A percentile compares a stretch with the other conserved stretches of the same genome.
These are phyloP conservation scores for Scolopax bukidnonensis DNA, from an alignment of 2,797 vertebrate genomes.

Conservation along the genomic window DNA sequence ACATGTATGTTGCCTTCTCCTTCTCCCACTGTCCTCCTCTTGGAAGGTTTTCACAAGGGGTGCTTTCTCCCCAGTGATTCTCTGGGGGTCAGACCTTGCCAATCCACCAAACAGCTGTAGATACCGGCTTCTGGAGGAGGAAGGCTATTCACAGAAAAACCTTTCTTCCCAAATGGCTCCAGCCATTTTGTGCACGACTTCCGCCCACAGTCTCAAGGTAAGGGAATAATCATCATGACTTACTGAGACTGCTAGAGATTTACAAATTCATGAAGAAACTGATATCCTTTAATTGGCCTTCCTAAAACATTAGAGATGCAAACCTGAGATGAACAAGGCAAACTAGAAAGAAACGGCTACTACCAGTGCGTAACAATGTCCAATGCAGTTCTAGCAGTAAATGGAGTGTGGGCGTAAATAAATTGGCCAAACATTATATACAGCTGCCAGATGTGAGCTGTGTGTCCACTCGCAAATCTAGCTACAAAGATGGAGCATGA, in stretches of 20 bases:
- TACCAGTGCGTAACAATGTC: background rate
- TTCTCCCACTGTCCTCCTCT: background rate
- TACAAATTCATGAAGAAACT: background rate
- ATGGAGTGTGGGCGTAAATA: background rate
- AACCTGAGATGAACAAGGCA: background rate
- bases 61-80: background rate
- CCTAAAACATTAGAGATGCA: background rate
- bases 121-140: background rate
- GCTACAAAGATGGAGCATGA: background rate
- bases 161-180: background rate
- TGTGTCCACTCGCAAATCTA: rapidly evolving
- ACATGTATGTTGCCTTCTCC: background rate
- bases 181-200: background rate
- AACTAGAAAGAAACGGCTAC: background rate
- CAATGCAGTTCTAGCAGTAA: background rate
- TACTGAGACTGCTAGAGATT: background rate
- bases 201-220: background rate
- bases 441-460: background rate
- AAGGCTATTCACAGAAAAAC: background rate
- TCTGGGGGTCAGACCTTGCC: background rate
- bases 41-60: background rate
- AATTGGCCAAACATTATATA: background rate
- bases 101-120: background rate
- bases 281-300: background rate
- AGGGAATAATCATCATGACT: background rate